Conservation (phyloP, 1,140 invertebrate species). For the Drosophila pachea region DNA sequence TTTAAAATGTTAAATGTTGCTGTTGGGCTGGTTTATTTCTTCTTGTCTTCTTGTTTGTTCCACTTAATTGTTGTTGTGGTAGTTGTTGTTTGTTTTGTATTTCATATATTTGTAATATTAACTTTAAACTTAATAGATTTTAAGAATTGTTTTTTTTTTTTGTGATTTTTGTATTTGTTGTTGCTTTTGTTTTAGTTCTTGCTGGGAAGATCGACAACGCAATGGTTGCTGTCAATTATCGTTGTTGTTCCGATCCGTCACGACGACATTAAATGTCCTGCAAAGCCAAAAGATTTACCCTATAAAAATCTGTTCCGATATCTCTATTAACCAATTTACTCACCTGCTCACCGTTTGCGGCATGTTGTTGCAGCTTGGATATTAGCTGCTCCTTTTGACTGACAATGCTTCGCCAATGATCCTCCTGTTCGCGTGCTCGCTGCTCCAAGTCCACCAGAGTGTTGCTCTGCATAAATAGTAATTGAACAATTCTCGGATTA, state of each 20-base stretch:
- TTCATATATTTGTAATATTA: slow-evolving; percentile 46
- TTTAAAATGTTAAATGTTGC: slow-evolving; percentile 73
- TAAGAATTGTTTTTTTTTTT: slow-evolving; percentile 65
- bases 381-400: slow-evolving; percentile 74
- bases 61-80: slow-evolving; percentile 19
- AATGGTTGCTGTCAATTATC: slow-evolving; percentile 60
- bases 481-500: neutral
- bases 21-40: slow-evolving; percentile 50
- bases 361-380: slow-evolving; percentile 68
- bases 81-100: slow-evolving; percentile 22
- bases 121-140: slow-evolving; percentile 75
- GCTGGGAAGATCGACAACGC: slow-evolving; percentile 67
- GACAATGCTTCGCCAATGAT: slow-evolving; percentile 75
- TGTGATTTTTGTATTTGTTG: slow-evolving; percentile 53
- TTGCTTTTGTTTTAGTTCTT: slow-evolving; percentile 9
- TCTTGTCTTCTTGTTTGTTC: slow-evolving; percentile 29
- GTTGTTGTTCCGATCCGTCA: slow-evolving; percentile 52
- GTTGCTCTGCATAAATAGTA: slow-evolving; percentile 54
- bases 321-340: neutral
- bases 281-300: neutral
- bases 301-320: too few relatives aligned
- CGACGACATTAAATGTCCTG: slow-evolving; percentile 78
- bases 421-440: slow-evolving; percentile 72
- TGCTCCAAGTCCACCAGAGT: slow-evolving; percentile 71
- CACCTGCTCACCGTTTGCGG: slow-evolving; percentile 73